Evolutionary conservation across 1,140 invertebrate species (phyloP).

Genomic region (Zaprionus gabonicus): DNA sequence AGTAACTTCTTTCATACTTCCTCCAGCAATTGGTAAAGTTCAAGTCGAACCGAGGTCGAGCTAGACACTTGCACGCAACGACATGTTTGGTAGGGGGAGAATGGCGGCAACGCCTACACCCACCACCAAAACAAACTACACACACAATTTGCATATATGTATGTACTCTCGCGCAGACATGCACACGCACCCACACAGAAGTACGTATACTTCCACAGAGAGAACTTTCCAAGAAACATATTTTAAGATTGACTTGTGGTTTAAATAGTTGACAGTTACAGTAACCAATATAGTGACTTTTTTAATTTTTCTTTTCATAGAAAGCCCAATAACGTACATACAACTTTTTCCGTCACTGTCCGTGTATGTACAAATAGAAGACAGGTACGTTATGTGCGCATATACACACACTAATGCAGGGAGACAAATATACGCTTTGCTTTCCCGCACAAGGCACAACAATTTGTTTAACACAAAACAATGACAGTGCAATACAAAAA

Average conservation of each 20-base stretch:
- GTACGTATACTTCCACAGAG: neutral
- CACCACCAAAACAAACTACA: slow-evolving; percentile 52
- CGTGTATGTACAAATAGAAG: slow-evolving; percentile 11
- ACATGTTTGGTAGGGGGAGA: slow-evolving; percentile 24
- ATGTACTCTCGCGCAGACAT: slow-evolving; percentile 6
- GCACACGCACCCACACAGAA: slow-evolving; percentile 38
- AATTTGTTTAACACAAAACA: slow-evolving; percentile 11
- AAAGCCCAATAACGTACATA: neutral
- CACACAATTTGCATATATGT: slow-evolving; percentile 41
- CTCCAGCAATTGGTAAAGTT: slow-evolving; percentile 49
- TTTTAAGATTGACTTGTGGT: neutral
- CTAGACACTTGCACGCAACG: slow-evolving; percentile 39
- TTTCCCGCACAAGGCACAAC: slow-evolving; percentile 3
- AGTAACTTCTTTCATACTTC: slow-evolving; percentile 45
- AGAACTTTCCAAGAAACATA: slow-evolving; percentile 1
- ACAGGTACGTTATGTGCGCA: slow-evolving; percentile 28
- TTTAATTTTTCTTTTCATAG: slow-evolving; percentile 11
- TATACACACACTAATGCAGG: slow-evolving; percentile 20
- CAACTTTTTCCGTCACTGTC: slow-evolving; percentile 10
- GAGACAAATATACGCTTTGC: neutral
- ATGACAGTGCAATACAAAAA: slow-evolving; percentile 1
- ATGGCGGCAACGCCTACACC: slow-evolving; percentile 58
- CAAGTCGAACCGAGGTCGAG: slow-evolving; percentile 48
- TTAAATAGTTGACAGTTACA: neutral
- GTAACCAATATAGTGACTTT: too few species aligned